Base-by-base conservation (phyloP, 2,888 invertebrate genomes). In the Cataglyphis altisquamis region DNA sequence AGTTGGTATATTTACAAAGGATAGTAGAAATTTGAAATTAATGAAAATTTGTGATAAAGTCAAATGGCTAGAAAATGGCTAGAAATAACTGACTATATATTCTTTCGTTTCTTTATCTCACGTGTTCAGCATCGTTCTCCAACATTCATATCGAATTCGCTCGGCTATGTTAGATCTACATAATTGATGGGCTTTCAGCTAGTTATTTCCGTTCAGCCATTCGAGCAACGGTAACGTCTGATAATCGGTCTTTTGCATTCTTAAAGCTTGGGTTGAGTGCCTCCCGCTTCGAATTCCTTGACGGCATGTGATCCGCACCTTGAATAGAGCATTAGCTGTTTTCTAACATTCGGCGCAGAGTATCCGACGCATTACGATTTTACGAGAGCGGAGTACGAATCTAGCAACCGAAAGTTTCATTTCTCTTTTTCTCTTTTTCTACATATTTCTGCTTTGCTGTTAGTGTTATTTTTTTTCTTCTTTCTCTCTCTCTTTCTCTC, bases 151-250 rank as follows among this genome's bases (percentile, higher is more conserved):
- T 86, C 83, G 78, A 85, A 85, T 85, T 88, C 70, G 60, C 73
- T 48, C 39, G 66, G 48, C 85, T 41, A 82, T 48, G 63, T 74
- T 48, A 48, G 77, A 85, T 87, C 74, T 85, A 84, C 87, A 85
- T 88, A 85, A 89, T 89, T 87, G 78, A 89, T 87, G 78, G 70
- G 66, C 74, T 83, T 83, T 85, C 84, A 85, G 55, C 52, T 78
- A 55, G 68, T 45, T 82, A 84, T 78, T 62, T 73, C 55, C 62
- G 83, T 78, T 83, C n/a, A 63, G 52, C 63, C 81, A 29, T 48
- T 72, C 75, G 63, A 52, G 52, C 41, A 21, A 74, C 64, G 39
- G 78, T 78, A 78, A 78, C 72, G 55, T 15, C 29, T 75, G 67
- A 78, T 77, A 78, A 67, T 83, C 78, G 67, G 68, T 80, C 78